Percentiles rank a stretch among this genome's conserved stretches.
phyloP scores from a whole-genome alignment of 2,113 vertebrate genomes.

The Potamarius usumacintae region DNA sequence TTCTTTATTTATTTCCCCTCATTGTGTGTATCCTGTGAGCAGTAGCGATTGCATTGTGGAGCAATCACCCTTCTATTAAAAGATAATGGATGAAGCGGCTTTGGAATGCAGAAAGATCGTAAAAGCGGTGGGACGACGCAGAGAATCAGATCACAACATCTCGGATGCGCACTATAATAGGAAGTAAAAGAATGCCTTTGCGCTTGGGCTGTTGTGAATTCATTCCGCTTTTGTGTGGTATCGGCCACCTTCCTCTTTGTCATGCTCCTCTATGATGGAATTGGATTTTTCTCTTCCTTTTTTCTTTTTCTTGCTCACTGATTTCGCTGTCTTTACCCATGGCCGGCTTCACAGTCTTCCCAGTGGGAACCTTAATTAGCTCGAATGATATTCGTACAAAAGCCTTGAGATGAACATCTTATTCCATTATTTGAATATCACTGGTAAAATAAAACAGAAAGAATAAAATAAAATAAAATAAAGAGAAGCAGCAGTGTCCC shows the following conservation, averaged over 20 bases:
- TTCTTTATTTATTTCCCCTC: slow-evolving; percentile 36
- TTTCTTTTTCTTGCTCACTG: slow-evolving; percentile 2
- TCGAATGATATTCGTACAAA: slow-evolving; percentile 50
- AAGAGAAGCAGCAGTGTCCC: not conserved
- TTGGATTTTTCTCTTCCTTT: slow-evolving; percentile 48
- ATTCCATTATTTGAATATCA: slow-evolving; percentile 29
- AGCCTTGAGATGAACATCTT: slow-evolving; percentile 40
- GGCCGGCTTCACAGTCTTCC: slow-evolving; percentile 45
- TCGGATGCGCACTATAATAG: slow-evolving; percentile 48
- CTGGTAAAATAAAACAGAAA: slow-evolving; percentile 27
- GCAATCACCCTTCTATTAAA: slow-evolving; percentile 52
- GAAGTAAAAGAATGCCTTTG: slow-evolving; percentile 56
- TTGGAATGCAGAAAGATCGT: slow-evolving; percentile 50
- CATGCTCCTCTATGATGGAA: slow-evolving; percentile 52
- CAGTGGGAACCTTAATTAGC: slow-evolving; percentile 59
- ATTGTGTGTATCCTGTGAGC: slow-evolving; percentile 38
- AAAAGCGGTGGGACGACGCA: slow-evolving; percentile 38
- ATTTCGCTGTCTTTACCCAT: slow-evolving; percentile 28
- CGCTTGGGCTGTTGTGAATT: slow-evolving; percentile 54
- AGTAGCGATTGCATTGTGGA: slow-evolving; percentile 38
- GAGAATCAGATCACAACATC: slow-evolving; percentile 57
- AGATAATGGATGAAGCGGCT: slow-evolving; percentile 47
- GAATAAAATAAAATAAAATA: slow-evolving; percentile 27
- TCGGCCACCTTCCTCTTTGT: slow-evolving; percentile 47
- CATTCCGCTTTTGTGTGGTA: slow-evolving; percentile 54